Percentiles rank a stretch among this genome's conserved stretches.
Conservation (phyloP, 2,113 vertebrate species). For the Spermophilus dauricus region DNA sequence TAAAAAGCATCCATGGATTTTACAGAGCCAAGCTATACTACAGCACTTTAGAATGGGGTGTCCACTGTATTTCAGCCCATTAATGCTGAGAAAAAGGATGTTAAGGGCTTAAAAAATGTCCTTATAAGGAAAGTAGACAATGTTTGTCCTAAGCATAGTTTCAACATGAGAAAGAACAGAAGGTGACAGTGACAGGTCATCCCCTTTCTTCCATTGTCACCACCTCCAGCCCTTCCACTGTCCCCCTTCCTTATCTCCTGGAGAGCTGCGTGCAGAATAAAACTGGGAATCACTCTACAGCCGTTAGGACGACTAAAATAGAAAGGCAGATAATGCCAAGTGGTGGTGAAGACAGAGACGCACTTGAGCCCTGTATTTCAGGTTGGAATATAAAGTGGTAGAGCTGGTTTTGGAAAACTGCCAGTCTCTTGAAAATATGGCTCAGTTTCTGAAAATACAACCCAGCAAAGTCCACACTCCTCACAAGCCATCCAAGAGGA, state of each 20-base stretch:
- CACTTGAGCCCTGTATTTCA: neutral
- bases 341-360: neutral
- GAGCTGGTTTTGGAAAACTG: neutral
- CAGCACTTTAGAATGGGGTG: neutral
- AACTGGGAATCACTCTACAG: neutral
- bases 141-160: neutral
- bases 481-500: neutral
- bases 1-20: conserved; percentile 51
- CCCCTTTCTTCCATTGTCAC: neutral
- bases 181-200: neutral
- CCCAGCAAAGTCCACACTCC: neutral
- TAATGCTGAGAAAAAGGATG: neutral
- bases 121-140: conserved; percentile 37
- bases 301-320: neutral
- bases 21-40: neutral
- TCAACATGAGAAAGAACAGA: conserved; percentile 10
- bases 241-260: neutral
- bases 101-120: neutral
- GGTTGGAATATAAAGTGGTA: neutral
- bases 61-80: neutral
- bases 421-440: neutral
- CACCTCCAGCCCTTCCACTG: neutral
- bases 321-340: neutral
- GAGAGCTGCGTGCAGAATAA: neutral
- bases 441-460: neutral